Conservation (phyloP, 1,140 invertebrate species). For the Epicauta chinensis region DNA sequence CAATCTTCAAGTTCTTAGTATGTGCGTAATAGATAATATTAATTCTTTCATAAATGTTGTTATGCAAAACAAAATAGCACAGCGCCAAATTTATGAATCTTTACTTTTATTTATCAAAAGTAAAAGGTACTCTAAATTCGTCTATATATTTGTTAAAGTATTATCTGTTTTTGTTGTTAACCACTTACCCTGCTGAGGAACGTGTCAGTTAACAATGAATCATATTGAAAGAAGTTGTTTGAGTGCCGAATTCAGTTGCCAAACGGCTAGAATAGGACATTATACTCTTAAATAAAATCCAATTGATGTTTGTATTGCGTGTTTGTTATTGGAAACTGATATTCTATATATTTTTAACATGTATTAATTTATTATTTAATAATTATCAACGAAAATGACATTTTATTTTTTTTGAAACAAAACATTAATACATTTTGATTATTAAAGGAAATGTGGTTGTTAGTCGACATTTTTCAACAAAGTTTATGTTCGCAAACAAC, state of each 20-base stretch:
- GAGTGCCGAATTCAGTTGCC: not conserved
- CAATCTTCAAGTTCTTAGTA: no score
- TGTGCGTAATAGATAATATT: no score
- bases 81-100: no score
- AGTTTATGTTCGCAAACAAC: slow-evolving; percentile 15
- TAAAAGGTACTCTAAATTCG: not conserved
- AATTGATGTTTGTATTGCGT: slow-evolving; percentile 13
- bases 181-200: slow-evolving; percentile 12
- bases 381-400: slow-evolving; percentile 1
- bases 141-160: slow-evolving; percentile 15
- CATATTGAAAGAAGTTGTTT: slow-evolving; percentile 16
- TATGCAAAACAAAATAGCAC: no score
- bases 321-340: slow-evolving; percentile 12
- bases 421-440: slow-evolving; percentile 1
- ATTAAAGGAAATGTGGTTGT: slow-evolving; percentile 1
- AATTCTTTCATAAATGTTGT: no score
- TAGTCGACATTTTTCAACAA: slow-evolving; percentile 14
- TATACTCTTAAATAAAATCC: slow-evolving; percentile 5
- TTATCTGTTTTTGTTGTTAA: slow-evolving; percentile 15
- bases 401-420: no score
- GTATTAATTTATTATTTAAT: slow-evolving; percentile 3
- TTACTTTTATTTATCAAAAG: no score
- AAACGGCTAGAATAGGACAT: no score
- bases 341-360: slow-evolving; percentile 6
- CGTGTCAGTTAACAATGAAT: slow-evolving; percentile 16